Conservation (phyloP, 2,113 vertebrate species). For the Thalassoma bifasciatum region DNA sequence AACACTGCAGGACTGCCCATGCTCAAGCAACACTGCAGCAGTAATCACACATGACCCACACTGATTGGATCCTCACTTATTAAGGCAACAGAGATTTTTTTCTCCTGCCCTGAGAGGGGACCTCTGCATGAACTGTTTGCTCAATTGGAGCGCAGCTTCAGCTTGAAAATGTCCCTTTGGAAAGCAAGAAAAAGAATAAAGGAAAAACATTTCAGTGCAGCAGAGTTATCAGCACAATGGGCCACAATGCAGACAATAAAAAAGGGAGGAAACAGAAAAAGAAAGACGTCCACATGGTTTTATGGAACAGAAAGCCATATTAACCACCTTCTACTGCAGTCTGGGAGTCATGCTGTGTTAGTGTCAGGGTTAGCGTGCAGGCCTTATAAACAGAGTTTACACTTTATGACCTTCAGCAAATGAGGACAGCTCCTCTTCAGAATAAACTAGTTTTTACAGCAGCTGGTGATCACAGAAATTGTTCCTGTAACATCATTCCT, state of each 20-base stretch:
- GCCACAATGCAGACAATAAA: conserved; percentile 7
- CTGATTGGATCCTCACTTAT: conserved; percentile 23
- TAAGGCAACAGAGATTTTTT: background rate
- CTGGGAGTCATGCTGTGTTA: conserved; percentile 1
- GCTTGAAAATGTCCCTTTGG: background rate
- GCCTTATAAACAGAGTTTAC: conserved; percentile 7
- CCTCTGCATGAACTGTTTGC: conserved; percentile 18
- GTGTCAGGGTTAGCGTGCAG: background rate
- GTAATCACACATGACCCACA: conserved; percentile 6
- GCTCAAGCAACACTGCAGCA: background rate
- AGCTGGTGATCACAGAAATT: conserved; percentile 18
- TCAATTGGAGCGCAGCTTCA: background rate
- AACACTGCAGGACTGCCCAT: background rate
- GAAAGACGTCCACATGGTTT: conserved; percentile 18
- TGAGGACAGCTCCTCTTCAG: conserved; percentile 35
- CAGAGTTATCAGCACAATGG: conserved; percentile 6
- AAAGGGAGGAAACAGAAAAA: conserved; percentile 9
- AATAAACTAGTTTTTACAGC: conserved; percentile 26
- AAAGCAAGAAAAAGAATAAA: background rate
- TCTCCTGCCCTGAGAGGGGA: background rate
- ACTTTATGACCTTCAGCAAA: conserved; percentile 31
- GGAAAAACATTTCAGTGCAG: conserved; percentile 17
- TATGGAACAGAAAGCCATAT: conserved; percentile 25
- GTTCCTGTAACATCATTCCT: conserved; percentile 7
- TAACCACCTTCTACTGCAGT: conserved; percentile 12